phyloP scores from a whole-genome alignment of 2,797 vertebrate species.

The Betta splendens region DNA sequence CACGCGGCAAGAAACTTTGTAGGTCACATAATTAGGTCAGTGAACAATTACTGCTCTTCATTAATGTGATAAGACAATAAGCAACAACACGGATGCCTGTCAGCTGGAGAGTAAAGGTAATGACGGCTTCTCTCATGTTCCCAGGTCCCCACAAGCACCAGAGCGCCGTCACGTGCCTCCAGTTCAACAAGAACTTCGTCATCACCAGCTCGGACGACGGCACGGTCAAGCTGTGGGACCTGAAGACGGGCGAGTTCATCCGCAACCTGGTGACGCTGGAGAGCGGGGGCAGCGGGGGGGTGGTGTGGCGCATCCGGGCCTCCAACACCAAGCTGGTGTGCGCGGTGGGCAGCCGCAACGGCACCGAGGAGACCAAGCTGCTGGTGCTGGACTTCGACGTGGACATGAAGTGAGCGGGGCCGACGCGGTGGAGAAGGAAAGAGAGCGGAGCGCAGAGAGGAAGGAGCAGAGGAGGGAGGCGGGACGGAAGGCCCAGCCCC shows the following conservation, averaged over 20 bases:
- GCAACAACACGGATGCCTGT: conserved; percentile 56
- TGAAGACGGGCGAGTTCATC: conserved; percentile 99
- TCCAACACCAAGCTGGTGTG: conserved; percentile 99
- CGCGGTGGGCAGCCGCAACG: conserved; percentile 97
- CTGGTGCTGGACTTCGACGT: conserved; percentile 99
- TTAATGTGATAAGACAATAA: conserved; percentile 71
- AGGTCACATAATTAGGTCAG: conserved; percentile 82
- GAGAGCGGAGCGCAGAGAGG: conserved; percentile 39
- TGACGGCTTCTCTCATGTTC: conserved; percentile 32
- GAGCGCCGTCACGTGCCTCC: conserved; percentile 99
- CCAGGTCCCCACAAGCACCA: conserved; percentile 99
- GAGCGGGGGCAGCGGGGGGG: conserved; percentile 98
- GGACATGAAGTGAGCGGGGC: conserved; percentile 97
- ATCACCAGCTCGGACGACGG: conserved; percentile 99
- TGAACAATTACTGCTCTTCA: conserved; percentile 76
- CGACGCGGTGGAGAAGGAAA: conserved; percentile 31
- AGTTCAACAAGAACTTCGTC: conserved; percentile 99
- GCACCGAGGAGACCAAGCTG: conserved; percentile 99
- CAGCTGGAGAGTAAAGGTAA: conserved; percentile 47
- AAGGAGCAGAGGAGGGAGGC: conserved; percentile 41
- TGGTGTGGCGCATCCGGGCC: conserved; percentile 98
- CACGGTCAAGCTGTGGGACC: conserved; percentile 99
- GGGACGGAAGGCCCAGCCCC: conserved; percentile 64
- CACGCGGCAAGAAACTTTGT: conserved; percentile 68
- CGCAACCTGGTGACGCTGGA: conserved; percentile 99